A percentile compares a stretch with the other conserved stretches of the same genome.
phyloP scores from a whole-genome alignment of 2,797 vertebrate genomes.

The Scyliorhinus canicula region DNA sequence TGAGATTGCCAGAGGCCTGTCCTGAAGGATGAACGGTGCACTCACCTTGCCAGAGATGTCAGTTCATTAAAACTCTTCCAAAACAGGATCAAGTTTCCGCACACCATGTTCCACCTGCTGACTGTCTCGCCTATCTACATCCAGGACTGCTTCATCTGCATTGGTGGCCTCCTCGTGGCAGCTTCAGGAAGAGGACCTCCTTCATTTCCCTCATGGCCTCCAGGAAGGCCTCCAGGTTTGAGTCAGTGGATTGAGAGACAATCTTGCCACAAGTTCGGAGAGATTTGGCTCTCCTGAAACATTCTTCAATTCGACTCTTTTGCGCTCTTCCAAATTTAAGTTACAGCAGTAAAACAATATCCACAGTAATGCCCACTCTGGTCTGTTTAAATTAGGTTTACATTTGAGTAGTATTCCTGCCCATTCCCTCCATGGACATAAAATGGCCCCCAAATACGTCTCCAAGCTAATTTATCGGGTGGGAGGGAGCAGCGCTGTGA shows the following conservation, averaged over 20 bases:
- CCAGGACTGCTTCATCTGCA: not conserved
- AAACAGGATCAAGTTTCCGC: not conserved
- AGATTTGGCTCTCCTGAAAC: not conserved
- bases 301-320: not conserved
- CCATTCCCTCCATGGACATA: too few species aligned
- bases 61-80: not conserved
- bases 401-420: not conserved
- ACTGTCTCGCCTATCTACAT: not conserved
- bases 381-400: not conserved
- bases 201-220: not conserved
- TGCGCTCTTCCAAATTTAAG: not conserved
- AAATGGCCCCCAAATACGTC: not conserved
- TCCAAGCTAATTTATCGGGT: not conserved
- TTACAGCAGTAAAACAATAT: not conserved
- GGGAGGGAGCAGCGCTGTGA: not conserved
- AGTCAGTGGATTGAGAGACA: not conserved
- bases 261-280: too few species aligned
- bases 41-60: not conserved
- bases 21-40: not conserved
- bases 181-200: too few species aligned
- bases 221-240: not conserved
- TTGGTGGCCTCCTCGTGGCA: too few species aligned
- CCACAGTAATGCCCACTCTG: not conserved
- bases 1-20: not conserved
- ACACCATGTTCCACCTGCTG: not conserved